Conservation (phyloP, 2,888 invertebrate genomes). For the Lapara coniferarum region DNA sequence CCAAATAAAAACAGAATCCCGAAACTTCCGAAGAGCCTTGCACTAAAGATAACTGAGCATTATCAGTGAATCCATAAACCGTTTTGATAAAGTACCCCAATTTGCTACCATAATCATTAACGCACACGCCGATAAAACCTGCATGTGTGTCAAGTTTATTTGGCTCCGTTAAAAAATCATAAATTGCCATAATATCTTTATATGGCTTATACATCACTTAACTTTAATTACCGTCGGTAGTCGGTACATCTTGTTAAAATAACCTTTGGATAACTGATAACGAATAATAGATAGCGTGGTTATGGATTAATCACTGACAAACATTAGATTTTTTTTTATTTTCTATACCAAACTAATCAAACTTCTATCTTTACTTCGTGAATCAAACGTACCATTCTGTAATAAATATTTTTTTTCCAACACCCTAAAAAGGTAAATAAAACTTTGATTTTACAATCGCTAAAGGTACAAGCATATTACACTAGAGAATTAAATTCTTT, state of each 20-base stretch:
- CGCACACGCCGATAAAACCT: constrained; percentile 36
- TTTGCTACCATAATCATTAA: constrained; percentile 55
- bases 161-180: constrained; percentile 13
- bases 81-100: constrained; percentile 50
- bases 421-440: too few relatives aligned
- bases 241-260: not conserved
- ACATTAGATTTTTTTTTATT: too few relatives aligned
- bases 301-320: not conserved
- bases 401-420: too few relatives aligned
- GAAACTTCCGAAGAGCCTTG: not conserved
- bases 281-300: not conserved
- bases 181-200: not conserved
- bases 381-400: too few relatives aligned
- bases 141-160: constrained; percentile 42
- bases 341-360: too few relatives aligned
- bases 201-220: not conserved
- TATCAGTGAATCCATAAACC: constrained; percentile 47
- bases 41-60: constrained; percentile 19
- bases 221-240: constrained; percentile 2
- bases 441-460: too few relatives aligned
- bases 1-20: not conserved
- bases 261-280: not conserved
- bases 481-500: too few relatives aligned
- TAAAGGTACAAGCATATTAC: too few relatives aligned
- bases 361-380: too few relatives aligned